These are phyloP conservation scores for Notiomystis cincta DNA, from an alignment of 2,113 vertebrate species.

Conservation along the genomic window DNA sequence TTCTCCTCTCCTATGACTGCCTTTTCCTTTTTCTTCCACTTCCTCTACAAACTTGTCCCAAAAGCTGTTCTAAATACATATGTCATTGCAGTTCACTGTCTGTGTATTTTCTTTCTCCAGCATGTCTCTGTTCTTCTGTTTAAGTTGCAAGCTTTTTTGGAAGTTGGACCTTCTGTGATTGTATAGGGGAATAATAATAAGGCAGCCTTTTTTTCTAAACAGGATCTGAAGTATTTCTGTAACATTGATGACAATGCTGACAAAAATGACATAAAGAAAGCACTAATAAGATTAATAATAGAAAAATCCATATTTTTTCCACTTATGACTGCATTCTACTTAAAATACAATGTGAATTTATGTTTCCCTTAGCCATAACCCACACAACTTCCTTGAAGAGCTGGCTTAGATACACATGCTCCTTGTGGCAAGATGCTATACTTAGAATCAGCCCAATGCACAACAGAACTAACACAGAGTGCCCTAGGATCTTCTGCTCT, in stretches of 20 bases:
- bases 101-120: neutral
- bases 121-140: neutral
- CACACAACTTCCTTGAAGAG: neutral
- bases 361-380: neutral
- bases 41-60: neutral
- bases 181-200: neutral
- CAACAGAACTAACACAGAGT: neutral
- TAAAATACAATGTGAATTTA: neutral
- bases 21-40: neutral
- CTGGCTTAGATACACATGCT: neutral
- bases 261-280: neutral
- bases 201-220: neutral
- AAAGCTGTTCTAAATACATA: neutral
- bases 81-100: neutral
- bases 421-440: neutral
- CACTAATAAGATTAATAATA: neutral
- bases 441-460: neutral
- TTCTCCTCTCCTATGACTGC: neutral
- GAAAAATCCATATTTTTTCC: neutral
- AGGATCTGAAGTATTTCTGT: neutral
- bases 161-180: neutral
- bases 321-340: neutral
- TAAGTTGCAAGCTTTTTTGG: neutral
- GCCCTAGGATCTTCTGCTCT: neutral
- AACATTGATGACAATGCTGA: neutral